Evolutionary conservation across 2,113 vertebrate species (phyloP), one percentile per base, ranked within the genome.

Genomic region (Hoplias malabaricus): DNA sequence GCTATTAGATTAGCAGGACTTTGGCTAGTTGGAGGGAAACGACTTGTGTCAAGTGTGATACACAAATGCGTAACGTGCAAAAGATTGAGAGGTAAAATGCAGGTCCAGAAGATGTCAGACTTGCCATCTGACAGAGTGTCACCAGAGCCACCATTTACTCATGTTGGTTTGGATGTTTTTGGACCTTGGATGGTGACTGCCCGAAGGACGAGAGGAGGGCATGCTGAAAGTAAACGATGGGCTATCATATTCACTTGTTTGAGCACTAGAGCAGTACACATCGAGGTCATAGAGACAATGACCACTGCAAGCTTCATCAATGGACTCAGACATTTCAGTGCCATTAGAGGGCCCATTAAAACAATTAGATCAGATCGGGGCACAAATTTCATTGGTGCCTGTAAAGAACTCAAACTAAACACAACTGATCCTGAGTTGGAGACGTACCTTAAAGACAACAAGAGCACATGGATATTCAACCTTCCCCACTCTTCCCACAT

Each of bases 141-240:
- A 38, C 14, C 53, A 23, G 75, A 13, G 10, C 54, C 75, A 33
- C 75, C 75, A 6, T 78, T 78, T 34, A 73, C 70, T 1, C 14
- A 53, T 53, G 48, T 53, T n/a, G 48, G 48, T 3, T 6, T 69
- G 14, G 66, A 54, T 54, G 50, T 54, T 19, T 54, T 54, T 21
- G 19, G 50, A 1, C 50, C 50, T 21, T 54, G 50, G 50, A 21
- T 7, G 3, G 50, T 54, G 2, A 21, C 50, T 21, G n/a, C 50
- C 19, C 50, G n/a, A 3, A 16, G 48, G 16, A 53, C 48, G 7
- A 53, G 48, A 57, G 65, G 34, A 36, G 23, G 11, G 2, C 10
- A 21, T n/a, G 70, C 70, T 25, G 70, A 73, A 3, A 67, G 63
- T 4, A 54, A 54, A n/a, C 19, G 48, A 19, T 53, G 48, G 48